Evolutionary conservation across 2,888 invertebrate genomes (phyloP).

Genomic region (Formica aserva): DNA sequence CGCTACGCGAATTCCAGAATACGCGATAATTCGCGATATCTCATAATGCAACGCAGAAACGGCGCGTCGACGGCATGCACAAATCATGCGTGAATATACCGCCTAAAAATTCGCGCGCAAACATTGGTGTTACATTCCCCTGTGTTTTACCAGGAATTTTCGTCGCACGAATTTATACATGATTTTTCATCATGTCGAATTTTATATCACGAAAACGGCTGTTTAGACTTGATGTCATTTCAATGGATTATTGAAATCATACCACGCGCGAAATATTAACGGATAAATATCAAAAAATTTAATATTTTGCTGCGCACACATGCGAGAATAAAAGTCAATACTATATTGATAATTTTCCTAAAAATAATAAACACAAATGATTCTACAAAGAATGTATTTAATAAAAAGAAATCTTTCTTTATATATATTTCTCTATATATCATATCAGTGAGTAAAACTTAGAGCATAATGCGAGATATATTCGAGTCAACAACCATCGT

Average conservation of each 20-base stretch:
- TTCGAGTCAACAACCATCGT: too few relatives aligned
- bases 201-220: slow-evolving; percentile 12
- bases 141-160: not conserved
- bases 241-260: slow-evolving; percentile 20
- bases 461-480: too few relatives aligned
- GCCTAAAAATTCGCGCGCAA: slow-evolving; percentile 24
- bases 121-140: not conserved
- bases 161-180: slow-evolving; percentile 19
- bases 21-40: slow-evolving; percentile 9
- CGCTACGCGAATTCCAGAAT: not conserved
- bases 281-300: slow-evolving; percentile 26
- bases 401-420: too few relatives aligned
- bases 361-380: not conserved
- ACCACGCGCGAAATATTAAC: slow-evolving; percentile 10
- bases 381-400: not conserved
- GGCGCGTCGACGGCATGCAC: not conserved
- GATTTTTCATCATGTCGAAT: slow-evolving; percentile 17
- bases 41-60: slow-evolving; percentile 7
- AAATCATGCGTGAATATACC: not conserved
- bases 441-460: too few relatives aligned
- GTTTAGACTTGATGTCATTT: slow-evolving; percentile 18
- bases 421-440: too few relatives aligned
- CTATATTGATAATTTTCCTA: too few relatives aligned
- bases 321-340: not conserved
- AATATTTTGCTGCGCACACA: not conserved